Evolutionary conservation across 2,797 vertebrate genomes (phyloP).

Genomic region (Myotis vivesi): DNA sequence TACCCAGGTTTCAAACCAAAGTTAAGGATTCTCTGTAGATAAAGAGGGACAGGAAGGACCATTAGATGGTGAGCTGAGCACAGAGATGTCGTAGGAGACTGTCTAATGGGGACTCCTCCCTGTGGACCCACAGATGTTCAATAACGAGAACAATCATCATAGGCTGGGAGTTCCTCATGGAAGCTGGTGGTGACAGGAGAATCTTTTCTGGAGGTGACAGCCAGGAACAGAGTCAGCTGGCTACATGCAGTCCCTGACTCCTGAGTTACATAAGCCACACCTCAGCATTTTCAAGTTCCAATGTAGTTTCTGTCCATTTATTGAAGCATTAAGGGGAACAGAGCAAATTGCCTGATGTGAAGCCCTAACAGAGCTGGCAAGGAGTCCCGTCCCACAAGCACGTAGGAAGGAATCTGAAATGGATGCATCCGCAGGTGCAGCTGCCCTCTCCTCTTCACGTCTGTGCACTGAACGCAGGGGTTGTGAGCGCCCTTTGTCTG

Average conservation of each 20-base stretch:
- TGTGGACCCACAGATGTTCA: not conserved
- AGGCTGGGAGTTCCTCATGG: not conserved
- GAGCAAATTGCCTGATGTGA: not conserved
- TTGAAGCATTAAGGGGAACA: not conserved
- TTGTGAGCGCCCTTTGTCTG: not conserved
- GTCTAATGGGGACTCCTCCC: not conserved
- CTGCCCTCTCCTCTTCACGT: not conserved
- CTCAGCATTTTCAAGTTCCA: not conserved
- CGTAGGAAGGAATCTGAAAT: not conserved
- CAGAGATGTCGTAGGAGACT: not conserved
- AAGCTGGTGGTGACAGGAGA: not conserved
- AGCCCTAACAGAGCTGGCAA: not conserved
- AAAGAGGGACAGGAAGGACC: not conserved
- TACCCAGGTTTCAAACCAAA: not conserved
- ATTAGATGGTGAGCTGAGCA: not conserved
- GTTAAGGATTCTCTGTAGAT: not conserved
- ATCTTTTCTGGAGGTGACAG: not conserved
- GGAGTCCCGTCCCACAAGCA: not conserved
- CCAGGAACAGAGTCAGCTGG: not conserved
- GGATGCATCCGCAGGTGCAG: not conserved
- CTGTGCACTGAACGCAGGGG: rapidly evolving
- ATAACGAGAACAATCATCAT: not conserved
- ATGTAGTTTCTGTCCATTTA: not conserved
- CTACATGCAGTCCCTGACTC: not conserved
- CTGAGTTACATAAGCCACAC: not conserved